phyloP scores from a whole-genome alignment of 2,888 invertebrate species.

The Tachina lurida region DNA sequence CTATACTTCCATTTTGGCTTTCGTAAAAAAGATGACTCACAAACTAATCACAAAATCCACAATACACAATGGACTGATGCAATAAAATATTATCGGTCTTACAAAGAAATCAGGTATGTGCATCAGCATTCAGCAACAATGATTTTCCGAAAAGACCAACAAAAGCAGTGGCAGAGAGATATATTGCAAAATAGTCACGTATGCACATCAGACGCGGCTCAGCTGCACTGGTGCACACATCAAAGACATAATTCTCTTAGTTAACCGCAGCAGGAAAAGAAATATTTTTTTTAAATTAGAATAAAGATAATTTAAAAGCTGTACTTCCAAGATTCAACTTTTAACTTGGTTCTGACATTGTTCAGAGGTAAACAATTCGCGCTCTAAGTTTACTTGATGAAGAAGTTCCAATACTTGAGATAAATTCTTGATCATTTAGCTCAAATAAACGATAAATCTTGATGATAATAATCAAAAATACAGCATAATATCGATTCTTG shows the following conservation, averaged over 20 bases:
- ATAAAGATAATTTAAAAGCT: background rate
- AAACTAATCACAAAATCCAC: too few relatives aligned
- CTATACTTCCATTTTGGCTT: too few relatives aligned
- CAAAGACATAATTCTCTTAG: background rate
- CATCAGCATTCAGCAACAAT: background rate
- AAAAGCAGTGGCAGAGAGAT: too few relatives aligned
- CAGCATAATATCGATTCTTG: slow-evolving; percentile 36
- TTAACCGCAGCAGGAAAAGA: background rate
- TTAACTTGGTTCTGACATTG: background rate
- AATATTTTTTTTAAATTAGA: background rate
- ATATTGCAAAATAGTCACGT: background rate
- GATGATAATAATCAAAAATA: slow-evolving; percentile 64
- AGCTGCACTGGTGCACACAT: background rate
- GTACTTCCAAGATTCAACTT: background rate
- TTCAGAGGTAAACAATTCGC: too few relatives aligned
- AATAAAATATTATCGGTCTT: background rate
- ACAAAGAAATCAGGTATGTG: background rate
- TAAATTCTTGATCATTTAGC: slow-evolving; percentile 36
- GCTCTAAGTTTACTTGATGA: background rate
- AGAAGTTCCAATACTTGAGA: background rate
- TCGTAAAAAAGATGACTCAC: too few relatives aligned
- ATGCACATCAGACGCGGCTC: background rate
- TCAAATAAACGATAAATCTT: slow-evolving; percentile 65
- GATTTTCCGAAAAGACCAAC: background rate
- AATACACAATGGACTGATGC: background rate